Conservation (phyloP, 2,888 invertebrate genomes). For the Nemotelus nigrinus region DNA sequence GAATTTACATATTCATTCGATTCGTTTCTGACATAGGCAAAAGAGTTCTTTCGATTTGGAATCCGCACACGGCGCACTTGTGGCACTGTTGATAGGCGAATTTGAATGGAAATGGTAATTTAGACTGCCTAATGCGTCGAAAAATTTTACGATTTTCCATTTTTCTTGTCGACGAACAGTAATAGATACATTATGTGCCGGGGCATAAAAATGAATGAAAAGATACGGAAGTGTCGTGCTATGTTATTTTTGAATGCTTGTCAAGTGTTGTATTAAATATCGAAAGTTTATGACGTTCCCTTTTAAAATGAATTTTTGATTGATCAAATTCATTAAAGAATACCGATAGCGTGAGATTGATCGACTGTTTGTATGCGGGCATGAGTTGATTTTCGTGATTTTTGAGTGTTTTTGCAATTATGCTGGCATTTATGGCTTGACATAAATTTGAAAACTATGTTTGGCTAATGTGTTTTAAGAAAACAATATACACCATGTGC, state of each 20-base stretch:
- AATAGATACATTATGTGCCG: neutral
- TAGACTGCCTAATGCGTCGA: neutral
- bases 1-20: neutral
- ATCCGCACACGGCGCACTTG: neutral
- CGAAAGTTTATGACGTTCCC: no score
- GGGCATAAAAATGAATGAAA: neutral
- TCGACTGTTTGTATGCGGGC: no score
- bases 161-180: conserved; percentile 8
- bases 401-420: no score
- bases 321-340: neutral
- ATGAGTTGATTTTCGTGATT: no score
- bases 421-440: no score
- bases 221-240: neutral
- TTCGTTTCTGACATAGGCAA: neutral
- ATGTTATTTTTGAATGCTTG: neutral
- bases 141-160: conserved; percentile 1
- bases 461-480: no score
- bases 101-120: conserved; percentile 16
- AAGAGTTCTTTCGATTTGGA: neutral
- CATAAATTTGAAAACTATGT: no score
- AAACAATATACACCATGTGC: no score
- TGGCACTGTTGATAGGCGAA: neutral
- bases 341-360: neutral
- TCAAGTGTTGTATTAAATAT: neutral
- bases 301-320: neutral